These are phyloP conservation scores for Sula dactylatra DNA, from an alignment of 2,113 vertebrate species.

Conservation along the genomic window DNA sequence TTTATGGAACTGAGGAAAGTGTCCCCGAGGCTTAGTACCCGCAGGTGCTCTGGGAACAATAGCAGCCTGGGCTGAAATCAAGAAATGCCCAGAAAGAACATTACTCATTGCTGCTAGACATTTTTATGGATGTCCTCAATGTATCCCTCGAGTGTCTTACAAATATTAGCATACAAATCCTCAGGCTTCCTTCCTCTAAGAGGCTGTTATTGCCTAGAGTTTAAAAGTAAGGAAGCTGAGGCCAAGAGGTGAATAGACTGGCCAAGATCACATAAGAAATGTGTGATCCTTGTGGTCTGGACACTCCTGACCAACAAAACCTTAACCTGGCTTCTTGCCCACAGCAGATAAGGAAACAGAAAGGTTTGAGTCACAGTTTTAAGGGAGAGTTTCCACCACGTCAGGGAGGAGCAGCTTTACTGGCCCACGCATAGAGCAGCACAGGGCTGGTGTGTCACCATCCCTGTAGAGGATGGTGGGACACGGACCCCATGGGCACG, in stretches of 20 bases:
- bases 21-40: background rate
- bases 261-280: background rate
- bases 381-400: background rate
- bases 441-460: background rate
- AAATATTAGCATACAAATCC: background rate
- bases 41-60: constrained; percentile 20
- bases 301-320: background rate
- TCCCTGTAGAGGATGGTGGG: background rate
- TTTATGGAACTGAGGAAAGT: background rate
- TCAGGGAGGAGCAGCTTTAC: background rate
- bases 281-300: constrained; percentile 10
- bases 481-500: fast-evolving
- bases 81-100: background rate
- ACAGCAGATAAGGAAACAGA: fast-evolving
- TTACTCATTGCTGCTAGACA: background rate
- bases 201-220: constrained; percentile 1
- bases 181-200: constrained; percentile 29
- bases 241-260: background rate
- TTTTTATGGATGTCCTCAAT: constrained; percentile 33
- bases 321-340: background rate
- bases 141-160: background rate
- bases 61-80: background rate
- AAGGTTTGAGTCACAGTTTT: background rate
- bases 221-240: constrained; percentile 18
- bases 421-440: background rate